Evolutionary conservation across 2,113 vertebrate genomes (phyloP), one percentile per base, ranked within the genome.

Genomic region (Indicator maculatus): DNA sequence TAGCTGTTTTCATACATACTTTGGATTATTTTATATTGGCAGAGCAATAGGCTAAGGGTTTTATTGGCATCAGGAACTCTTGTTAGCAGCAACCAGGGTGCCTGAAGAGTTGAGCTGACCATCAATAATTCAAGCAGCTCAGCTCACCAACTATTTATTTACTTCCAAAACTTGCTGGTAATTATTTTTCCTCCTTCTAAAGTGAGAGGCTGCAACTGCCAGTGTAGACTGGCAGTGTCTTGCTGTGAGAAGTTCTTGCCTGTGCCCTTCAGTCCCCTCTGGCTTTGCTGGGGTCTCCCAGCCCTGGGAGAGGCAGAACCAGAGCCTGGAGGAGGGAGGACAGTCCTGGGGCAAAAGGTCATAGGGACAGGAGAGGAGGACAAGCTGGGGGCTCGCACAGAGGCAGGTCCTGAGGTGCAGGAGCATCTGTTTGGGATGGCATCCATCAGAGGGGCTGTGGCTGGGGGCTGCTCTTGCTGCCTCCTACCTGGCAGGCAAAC

Each of bases 131-230:
- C 64, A 50, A 60, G 39, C 1, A 1, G 16, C 58, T 80, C 45
- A n/a, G 59, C 52, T 85, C 70, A 19, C 59, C 75, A 76, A 16
- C 64, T 58, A 39, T 61, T 94, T 76, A 71, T 84, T 85, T 81
- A 67, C 59, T 71, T 76, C 53, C 33, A 30, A 20, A 80, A 76
- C 69, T 56, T 60, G 64, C 69, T 71, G 63, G 70, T 66, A 47
- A 39, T 88, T 52, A 27, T 66, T 76, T 59, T 71, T 76, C 17
- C 56, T 45, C 20, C 44, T 80, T 53, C 50, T 53, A 2, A 78
- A 75, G 61, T 8, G 23, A 45, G 50, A 58, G 41, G 36, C 11
- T 63, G 67, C 30, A 31, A 16, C 41, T 45, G 24, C 24, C 44
- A 6, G 41, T 0, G 23, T 15, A 65, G 38, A 17, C 45, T 60